Base-by-base conservation (phyloP, 2,888 invertebrate species). In the Drosophila emarginata region DNA sequence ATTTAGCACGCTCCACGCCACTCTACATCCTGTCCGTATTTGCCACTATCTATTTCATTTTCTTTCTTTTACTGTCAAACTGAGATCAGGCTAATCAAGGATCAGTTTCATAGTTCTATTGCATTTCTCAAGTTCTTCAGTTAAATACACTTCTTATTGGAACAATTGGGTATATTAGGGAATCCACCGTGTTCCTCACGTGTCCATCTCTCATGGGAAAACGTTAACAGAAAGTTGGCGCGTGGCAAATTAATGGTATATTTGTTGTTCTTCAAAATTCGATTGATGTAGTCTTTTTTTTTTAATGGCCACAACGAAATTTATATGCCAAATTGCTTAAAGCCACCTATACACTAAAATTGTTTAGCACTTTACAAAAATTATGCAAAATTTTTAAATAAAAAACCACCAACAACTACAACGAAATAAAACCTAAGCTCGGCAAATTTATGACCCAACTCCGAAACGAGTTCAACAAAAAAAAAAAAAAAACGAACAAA, bases 341-440 rank as follows among this genome's bases (percentile, higher is more conserved):
- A 72, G 57, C 58, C 58, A 72, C 57, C 58, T 57, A 64, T 9
- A 45, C 45, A 18, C 18, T 45, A 52, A 63, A 70, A 80, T 80
- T 77, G 80, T 61, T 84, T 62, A 70, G 76, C 85, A 84, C 79
- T 80, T 87, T 78, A 79, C 78, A 70, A 51, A 63, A 58, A 52
- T 37, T 67, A 62, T 40, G 64, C 61, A 66, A 59, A 67, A 28
- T 37, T 12, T 21, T 21, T 18, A 52, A 57, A 28, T 4, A 28
- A 28, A 28, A 6, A 9, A 32, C 9, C 9, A 32, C 9, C 7
- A 32, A 32, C 7, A 9, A 32, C 32, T 9, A 32, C 32, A 32
- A 32, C 11, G 32, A 32, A 32, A 11, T 9, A 32, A 21, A 61
- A 23, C 23, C 53, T 28, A 50, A 58, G 23, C 18, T 18, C 36